phyloP scores from a whole-genome alignment of 2,888 invertebrate genomes.

The Atethmia centrago region DNA sequence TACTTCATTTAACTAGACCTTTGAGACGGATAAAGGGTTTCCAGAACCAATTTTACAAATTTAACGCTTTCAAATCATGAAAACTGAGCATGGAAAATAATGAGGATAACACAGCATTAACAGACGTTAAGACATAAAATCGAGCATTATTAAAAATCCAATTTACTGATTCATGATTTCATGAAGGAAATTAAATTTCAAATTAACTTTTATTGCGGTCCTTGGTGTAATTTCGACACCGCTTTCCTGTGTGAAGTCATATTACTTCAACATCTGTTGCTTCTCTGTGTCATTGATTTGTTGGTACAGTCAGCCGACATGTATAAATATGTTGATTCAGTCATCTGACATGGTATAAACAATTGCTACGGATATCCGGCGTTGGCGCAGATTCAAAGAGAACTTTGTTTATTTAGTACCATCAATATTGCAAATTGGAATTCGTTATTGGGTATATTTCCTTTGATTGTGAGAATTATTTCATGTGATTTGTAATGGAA shows the following conservation, averaged over 20 bases:
- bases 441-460: constrained; percentile 18
- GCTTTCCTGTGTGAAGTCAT: constrained; percentile 48
- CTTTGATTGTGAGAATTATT: constrained; percentile 19
- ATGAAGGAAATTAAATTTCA: constrained; percentile 47
- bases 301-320: constrained; percentile 37
- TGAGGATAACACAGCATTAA: not conserved
- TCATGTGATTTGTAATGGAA: not conserved
- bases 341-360: constrained; percentile 51
- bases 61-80: too few species aligned
- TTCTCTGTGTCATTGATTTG: constrained; percentile 54
- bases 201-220: constrained; percentile 51
- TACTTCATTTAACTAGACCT: too few species aligned
- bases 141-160: constrained; percentile 13
- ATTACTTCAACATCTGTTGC: constrained; percentile 54
- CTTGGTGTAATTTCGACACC: constrained; percentile 50
- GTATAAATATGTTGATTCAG: constrained; percentile 54
- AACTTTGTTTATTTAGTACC: constrained; percentile 56
- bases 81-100: not conserved
- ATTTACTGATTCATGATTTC: constrained; percentile 37
- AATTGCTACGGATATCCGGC: constrained; percentile 60
- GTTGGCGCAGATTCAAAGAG: constrained; percentile 65
- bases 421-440: constrained; percentile 25
- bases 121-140: constrained; percentile 11
- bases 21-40: too few species aligned
- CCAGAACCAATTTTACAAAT: not conserved